Evolutionary conservation across 2,888 invertebrate genomes (phyloP), one percentile per base, ranked within the genome.

Genomic region (Chymomyza fuscimana): DNA sequence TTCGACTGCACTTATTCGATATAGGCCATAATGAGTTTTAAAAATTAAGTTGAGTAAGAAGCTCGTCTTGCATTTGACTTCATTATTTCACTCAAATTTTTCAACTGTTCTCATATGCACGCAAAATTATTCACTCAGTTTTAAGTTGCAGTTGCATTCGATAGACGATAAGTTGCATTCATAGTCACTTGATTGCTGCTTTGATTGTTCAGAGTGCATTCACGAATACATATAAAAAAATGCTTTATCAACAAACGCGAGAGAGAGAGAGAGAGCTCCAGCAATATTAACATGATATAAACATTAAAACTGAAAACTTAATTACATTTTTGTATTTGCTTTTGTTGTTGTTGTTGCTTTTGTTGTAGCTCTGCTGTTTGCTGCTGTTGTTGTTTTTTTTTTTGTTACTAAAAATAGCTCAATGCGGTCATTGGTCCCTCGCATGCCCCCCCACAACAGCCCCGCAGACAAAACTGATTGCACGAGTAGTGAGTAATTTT

Each of bases 341-440:
- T n/a, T 16, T 64, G 50, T 72, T 74, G 65, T 69, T 77, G 63
- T 72, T 69, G 36, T 74, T 76, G 50, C 29, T 32, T 66, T 67
- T 22, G 32, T 36, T 65, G 54, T 67, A 73, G 66, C 58, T 64
- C n/a, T 32, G 59, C 15, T 59, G 25, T 10, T 10, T 59, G 65
- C 67, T 72, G 67, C 67, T 70, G 69, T 72, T 76, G 65, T 59
- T 67, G 75, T 65, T 67, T 72, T 76, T 64, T 63, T 67, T 76
- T 64, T 63, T 67, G 75, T 65, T 70, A 68, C 88, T 86, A 86
- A 82, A 82, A 80, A 86, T 88, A 86, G 69, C 77, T 76, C 76
- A 88, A 84, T 83, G 85, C 85, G 85, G 88, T 86, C 85, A 86
- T 86, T 86, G 84, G 83, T 72, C 86, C 82, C 71, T 32, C 75